phyloP scores from a whole-genome alignment of 2,888 invertebrate species.

The Plagiodera versicolora region DNA sequence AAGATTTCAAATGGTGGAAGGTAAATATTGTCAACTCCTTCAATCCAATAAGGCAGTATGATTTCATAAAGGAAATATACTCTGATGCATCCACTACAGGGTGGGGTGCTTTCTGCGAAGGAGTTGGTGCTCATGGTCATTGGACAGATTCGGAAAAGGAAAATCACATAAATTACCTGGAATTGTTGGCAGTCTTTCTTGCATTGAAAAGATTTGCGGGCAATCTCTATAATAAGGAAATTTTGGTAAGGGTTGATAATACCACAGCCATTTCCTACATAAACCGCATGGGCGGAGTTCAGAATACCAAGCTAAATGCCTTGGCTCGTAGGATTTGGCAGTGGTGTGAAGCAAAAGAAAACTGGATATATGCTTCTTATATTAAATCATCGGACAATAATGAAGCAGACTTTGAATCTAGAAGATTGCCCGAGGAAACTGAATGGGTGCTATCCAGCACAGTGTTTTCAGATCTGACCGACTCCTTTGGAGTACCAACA shows the following conservation, averaged over 20 bases:
- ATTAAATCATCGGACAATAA: slow-evolving; percentile 20
- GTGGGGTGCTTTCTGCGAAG: slow-evolving; percentile 9
- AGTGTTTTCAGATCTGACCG: no score
- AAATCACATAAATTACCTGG: not conserved
- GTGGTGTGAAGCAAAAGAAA: slow-evolving; percentile 26
- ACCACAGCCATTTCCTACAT: slow-evolving; percentile 28
- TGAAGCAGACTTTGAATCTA: slow-evolving; percentile 23
- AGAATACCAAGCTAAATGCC: slow-evolving; percentile 8
- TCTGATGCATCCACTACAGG: slow-evolving; percentile 13
- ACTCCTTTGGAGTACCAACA: no score
- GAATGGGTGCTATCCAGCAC: slow-evolving; percentile 14
- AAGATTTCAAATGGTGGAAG: slow-evolving; percentile 11
- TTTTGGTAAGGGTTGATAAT: not conserved
- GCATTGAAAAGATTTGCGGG: not conserved
- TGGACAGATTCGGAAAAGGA: not conserved
- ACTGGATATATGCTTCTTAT: slow-evolving; percentile 23
- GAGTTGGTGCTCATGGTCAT: not conserved
- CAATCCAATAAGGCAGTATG: not conserved
- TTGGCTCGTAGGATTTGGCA: slow-evolving; percentile 25
- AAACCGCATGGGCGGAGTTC: slow-evolving; percentile 28
- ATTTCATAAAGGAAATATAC: not conserved
- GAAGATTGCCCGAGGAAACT: slow-evolving; percentile 15
- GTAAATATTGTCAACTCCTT: not conserved
- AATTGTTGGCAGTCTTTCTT: not conserved
- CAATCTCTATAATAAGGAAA: not conserved